Evolutionary conservation across 2,888 invertebrate genomes (phyloP).

Genomic region (Tetheella fluctuosa): DNA sequence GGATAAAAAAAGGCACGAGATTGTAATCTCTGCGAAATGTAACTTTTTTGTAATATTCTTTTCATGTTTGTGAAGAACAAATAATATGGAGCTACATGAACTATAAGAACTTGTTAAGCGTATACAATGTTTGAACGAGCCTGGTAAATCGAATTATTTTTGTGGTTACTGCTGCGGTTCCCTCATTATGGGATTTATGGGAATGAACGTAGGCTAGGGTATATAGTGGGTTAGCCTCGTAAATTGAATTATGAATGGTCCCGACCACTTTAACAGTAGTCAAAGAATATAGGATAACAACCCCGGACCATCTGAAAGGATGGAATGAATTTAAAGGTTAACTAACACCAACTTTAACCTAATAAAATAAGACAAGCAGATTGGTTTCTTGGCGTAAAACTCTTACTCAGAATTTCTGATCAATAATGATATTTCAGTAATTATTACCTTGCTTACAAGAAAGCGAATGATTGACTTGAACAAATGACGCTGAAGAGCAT

Average conservation of each 20-base stretch:
- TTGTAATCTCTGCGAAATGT: conserved; percentile 44
- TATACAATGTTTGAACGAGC: background rate
- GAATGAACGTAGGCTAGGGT: background rate
- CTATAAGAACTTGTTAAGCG: background rate
- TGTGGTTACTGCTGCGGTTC: conserved; percentile 6
- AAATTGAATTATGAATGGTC: conserved; percentile 7
- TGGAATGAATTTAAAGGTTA: background rate
- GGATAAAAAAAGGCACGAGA: conserved; percentile 47
- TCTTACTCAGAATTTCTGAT: conserved; percentile 5
- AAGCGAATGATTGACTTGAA: conserved; percentile 51
- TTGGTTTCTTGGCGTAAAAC: background rate
- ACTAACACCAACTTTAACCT: background rate
- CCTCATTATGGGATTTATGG: background rate
- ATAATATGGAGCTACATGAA: background rate
- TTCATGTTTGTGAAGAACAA: background rate
- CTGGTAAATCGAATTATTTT: background rate
- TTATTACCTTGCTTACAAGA: conserved; percentile 31
- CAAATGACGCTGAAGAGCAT: conserved; percentile 57
- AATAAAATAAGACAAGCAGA: background rate
- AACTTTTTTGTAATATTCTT: conserved; percentile 23
- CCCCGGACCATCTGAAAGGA: background rate
- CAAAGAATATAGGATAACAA: conserved; percentile 2
- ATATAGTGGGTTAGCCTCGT: background rate
- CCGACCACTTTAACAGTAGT: conserved; percentile 2
- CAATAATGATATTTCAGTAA: conserved; percentile 39